Conservation (phyloP, 2,888 invertebrate species). For the Trissolcus japonicus region DNA sequence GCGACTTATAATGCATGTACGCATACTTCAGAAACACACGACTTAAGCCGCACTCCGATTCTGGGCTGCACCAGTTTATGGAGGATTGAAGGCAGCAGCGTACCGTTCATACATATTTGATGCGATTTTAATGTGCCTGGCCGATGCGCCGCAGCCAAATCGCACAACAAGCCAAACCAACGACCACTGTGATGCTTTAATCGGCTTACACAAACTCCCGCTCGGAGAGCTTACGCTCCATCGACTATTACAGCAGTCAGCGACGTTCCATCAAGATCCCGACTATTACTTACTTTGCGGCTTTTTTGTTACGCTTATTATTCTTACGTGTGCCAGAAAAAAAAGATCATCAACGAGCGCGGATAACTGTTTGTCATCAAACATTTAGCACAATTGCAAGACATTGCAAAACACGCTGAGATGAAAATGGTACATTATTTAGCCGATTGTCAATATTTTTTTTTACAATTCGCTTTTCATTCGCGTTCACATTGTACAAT, state of each 20-base stretch:
- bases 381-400: neutral
- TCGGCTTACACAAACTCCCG: slow-evolving; percentile 70
- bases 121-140: slow-evolving; percentile 76
- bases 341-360: neutral
- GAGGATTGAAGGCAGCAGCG: slow-evolving; percentile 54
- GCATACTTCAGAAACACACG: slow-evolving; percentile 52
- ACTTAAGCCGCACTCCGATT: slow-evolving; percentile 45
- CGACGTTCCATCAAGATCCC: slow-evolving; percentile 47
- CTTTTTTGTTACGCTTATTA: slow-evolving; percentile 34
- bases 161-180: slow-evolving; percentile 51
- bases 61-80: slow-evolving; percentile 51
- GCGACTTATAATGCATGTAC: slow-evolving; percentile 47
- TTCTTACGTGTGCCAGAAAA: slow-evolving; percentile 25
- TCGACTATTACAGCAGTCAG: slow-evolving; percentile 45
- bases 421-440: too few species aligned
- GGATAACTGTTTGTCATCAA: neutral
- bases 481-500: too few species aligned
- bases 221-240: slow-evolving; percentile 35
- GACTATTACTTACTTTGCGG: slow-evolving; percentile 51
- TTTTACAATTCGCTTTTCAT: too few species aligned
- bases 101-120: slow-evolving; percentile 71
- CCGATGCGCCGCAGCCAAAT: slow-evolving; percentile 61
- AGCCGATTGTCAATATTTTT: too few species aligned
- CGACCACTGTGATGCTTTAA: slow-evolving; percentile 72
- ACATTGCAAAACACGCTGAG: too few species aligned